A percentile compares a stretch with the other conserved stretches of the same genome.
Evolutionary conservation across 2,888 invertebrate genomes (phyloP).

Genomic region (Andricus quercusramuli): DNA sequence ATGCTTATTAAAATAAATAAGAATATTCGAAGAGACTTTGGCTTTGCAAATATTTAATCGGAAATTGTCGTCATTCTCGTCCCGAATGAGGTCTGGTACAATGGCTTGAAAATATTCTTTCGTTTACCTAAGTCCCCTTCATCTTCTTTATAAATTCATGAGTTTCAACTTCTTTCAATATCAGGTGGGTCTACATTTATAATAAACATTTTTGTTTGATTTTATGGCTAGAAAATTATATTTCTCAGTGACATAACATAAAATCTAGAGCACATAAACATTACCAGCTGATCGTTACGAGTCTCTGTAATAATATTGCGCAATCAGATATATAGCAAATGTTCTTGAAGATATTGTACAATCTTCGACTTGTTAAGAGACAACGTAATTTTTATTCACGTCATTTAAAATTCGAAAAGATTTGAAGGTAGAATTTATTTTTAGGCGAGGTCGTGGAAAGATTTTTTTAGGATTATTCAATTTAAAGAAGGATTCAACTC

Average conservation of each 20-base stretch:
- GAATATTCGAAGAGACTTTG: background rate
- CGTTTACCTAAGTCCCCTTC: background rate
- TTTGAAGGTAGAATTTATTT: background rate
- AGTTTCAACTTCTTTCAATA: background rate
- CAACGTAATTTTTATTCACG: background rate
- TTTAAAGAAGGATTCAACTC: background rate
- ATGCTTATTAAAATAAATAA: background rate
- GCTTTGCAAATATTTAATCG: background rate
- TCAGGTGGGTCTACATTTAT: background rate
- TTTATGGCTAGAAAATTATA: background rate
- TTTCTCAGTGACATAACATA: background rate
- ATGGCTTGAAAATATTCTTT: background rate
- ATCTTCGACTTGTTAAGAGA: background rate
- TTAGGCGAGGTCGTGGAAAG: background rate
- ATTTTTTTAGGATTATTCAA: background rate
- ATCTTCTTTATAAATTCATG: background rate
- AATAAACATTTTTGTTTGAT: background rate
- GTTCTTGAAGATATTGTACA: background rate
- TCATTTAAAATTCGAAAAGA: background rate
- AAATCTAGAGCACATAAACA: background rate
- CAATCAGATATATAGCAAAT: slow-evolving; percentile 8
- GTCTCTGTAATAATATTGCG: background rate
- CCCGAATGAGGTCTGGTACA: background rate
- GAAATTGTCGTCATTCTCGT: background rate
- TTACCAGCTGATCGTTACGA: background rate